These are phyloP conservation scores for Ectemnius lituratus DNA, from an alignment of 2,888 invertebrate genomes.

Conservation along the genomic window DNA sequence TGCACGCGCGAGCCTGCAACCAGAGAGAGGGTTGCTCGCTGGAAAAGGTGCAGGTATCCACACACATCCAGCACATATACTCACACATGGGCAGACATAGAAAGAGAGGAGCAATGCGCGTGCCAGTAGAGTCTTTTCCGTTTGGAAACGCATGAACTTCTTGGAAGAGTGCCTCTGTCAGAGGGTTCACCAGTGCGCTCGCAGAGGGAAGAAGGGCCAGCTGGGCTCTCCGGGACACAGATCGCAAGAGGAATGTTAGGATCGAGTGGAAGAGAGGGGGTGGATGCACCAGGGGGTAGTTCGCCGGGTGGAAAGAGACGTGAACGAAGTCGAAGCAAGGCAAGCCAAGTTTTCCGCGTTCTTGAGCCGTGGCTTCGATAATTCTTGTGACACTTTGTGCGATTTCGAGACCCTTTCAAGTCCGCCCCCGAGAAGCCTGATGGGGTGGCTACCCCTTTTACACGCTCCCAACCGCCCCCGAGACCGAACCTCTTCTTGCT, in stretches of 20 bases:
- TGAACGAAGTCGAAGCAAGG: slow-evolving; percentile 38
- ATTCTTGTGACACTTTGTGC: slow-evolving; percentile 65
- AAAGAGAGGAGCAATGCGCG: slow-evolving; percentile 17
- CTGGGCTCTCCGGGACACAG: slow-evolving; percentile 24
- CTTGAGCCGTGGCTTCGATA: slow-evolving; percentile 67
- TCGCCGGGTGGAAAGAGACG: slow-evolving; percentile 44
- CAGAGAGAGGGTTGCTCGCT: slow-evolving; percentile 25
- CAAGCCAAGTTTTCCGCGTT: slow-evolving; percentile 67
- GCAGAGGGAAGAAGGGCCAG: slow-evolving; percentile 21
- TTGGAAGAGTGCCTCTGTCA: slow-evolving; percentile 46
- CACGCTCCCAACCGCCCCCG: too few species aligned
- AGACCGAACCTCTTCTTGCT: background rate
- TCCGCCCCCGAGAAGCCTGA: slow-evolving; percentile 15
- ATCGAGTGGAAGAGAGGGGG: slow-evolving; percentile 18
- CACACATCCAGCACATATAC: background rate
- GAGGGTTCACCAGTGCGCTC: slow-evolving; percentile 47
- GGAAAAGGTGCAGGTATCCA: slow-evolving; percentile 37
- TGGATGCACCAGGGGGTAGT: slow-evolving; percentile 47
- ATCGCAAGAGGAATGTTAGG: slow-evolving; percentile 17
- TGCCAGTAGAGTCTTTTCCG: slow-evolving; percentile 45
- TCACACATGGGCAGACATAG: background rate
- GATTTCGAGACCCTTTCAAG: slow-evolving; percentile 56
- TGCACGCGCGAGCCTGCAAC: slow-evolving; percentile 37
- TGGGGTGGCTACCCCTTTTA: slow-evolving; percentile 19
- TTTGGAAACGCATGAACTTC: slow-evolving; percentile 50